These are phyloP conservation scores for Ormia ochracea DNA, from an alignment of 2,888 invertebrate species.

Conservation along the genomic window DNA sequence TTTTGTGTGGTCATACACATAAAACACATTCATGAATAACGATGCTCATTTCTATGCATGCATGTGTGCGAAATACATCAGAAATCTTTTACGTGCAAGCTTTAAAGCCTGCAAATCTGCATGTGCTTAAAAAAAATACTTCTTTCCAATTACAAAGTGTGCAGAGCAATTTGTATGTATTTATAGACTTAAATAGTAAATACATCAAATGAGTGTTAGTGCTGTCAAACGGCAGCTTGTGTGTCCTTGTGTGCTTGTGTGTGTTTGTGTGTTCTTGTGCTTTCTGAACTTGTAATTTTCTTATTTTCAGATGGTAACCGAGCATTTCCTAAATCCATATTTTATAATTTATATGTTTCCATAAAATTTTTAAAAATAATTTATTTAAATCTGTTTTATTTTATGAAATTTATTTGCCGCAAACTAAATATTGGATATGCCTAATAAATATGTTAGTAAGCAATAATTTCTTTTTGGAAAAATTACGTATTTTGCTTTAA, in stretches of 20 bases:
- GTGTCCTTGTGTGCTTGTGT: not conserved
- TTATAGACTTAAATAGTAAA: slow-evolving; percentile 1
- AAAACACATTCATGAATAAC: not conserved
- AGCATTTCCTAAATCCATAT: no score
- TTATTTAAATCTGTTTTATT: no score
- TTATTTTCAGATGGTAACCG: no score
- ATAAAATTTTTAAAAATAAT: no score
- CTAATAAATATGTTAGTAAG: no score
- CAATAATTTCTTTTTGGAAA: no score
- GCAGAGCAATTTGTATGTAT: slow-evolving; percentile 29
- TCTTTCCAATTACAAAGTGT: slow-evolving; percentile 46
- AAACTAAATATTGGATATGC: no score
- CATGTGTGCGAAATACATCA: not conserved
- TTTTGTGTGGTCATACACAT: slow-evolving; percentile 69
- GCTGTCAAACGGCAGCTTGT: not conserved
- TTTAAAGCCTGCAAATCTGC: slow-evolving; percentile 42
- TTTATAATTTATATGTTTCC: no score
- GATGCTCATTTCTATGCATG: no score
- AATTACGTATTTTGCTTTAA: no score
- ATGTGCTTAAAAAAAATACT: slow-evolving; percentile 27
- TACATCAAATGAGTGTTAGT: not conserved
- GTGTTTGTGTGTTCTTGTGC: no score
- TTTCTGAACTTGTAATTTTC: not conserved
- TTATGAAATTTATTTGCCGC: no score
- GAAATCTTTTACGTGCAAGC: not conserved